Base-by-base conservation (phyloP, 1,140 invertebrate species). In the Macrotrachela quadricornifera region DNA sequence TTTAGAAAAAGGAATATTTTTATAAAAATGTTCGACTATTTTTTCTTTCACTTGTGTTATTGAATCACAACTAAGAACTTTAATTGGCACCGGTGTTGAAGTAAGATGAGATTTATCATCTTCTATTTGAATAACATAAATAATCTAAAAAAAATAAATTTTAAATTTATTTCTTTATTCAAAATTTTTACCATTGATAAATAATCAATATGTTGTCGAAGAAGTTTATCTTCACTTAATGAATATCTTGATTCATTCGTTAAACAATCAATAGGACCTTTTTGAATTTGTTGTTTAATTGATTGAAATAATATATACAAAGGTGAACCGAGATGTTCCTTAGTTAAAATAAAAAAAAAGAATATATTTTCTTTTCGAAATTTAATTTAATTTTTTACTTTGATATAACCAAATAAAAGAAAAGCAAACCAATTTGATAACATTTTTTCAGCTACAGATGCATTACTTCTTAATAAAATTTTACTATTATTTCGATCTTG, bases 361-460 rank as follows among this genome's bases (percentile, higher is more conserved):
- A 30, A 30, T 30, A 2, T 30, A 30, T 30, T n/a, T n/a, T n/a
- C n/a, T n/a, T n/a, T n/a, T n/a, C n/a, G 21, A 30, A 30, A 30
- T 30, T 30, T 30, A 30, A 2, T 30, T 30, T 30, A 2, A 4
- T 30, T 4, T 4, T 8, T 30, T 30, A 30, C 21, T 30, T 30
- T 30, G 2, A 30, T 8, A 30, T 30, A 30, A 30, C 21, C 83
- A 67, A 94, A 94, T 81, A 97, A 85, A 62, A 86, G 87, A 46
- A 99, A 77, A 0, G 91, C 85, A 79, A 97, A 83, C 85, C 91
- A 97, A 67, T 97, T 96, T 1, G 88, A 90, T 3, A 97, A 71
- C 85, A 99, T 91, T 70, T 97, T 97, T 69, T 97, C 92, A 1
- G 96, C 91, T 6, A 99, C 86, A 60, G 86, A 92, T 64, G 97